These are phyloP conservation scores for Sterrhoptilus dennistouni DNA, from an alignment of 2,113 vertebrate species.

Conservation along the genomic window DNA sequence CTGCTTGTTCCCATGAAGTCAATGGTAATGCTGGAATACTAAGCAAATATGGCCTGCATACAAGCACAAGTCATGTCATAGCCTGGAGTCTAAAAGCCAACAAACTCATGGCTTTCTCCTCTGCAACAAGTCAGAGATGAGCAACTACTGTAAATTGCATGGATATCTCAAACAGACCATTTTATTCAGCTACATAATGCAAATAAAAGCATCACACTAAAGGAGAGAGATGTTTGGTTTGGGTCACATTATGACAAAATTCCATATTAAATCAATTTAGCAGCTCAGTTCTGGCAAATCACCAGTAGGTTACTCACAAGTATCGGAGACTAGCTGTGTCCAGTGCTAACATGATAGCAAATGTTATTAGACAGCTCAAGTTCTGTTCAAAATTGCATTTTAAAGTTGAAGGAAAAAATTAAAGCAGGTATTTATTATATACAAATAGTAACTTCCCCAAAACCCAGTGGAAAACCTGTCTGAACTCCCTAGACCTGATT, in stretches of 20 bases:
- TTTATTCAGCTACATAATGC: neutral
- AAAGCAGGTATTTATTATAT: neutral
- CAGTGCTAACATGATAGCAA: neutral
- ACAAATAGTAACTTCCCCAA: neutral
- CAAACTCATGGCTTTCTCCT: neutral
- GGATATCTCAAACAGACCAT: neutral
- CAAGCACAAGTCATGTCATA: neutral
- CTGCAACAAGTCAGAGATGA: neutral
- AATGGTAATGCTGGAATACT: slow-evolving; percentile 17
- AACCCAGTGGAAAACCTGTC: slow-evolving; percentile 21
- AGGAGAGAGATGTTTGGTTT: neutral
- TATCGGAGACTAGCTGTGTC: neutral
- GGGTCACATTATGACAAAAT: neutral
- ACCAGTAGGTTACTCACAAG: neutral
- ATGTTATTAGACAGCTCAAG: neutral
- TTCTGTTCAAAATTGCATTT: neutral
- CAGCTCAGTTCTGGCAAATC: neutral
- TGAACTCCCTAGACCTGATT: neutral
- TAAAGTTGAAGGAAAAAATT: neutral
- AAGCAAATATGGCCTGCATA: neutral
- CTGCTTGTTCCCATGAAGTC: slow-evolving; percentile 35
- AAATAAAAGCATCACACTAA: neutral
- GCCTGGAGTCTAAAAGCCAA: neutral
- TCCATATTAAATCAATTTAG: neutral
- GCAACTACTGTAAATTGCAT: neutral